These are phyloP conservation scores for Irena cyanogastra DNA, from an alignment of 2,113 vertebrate genomes.

Conservation along the genomic window DNA sequence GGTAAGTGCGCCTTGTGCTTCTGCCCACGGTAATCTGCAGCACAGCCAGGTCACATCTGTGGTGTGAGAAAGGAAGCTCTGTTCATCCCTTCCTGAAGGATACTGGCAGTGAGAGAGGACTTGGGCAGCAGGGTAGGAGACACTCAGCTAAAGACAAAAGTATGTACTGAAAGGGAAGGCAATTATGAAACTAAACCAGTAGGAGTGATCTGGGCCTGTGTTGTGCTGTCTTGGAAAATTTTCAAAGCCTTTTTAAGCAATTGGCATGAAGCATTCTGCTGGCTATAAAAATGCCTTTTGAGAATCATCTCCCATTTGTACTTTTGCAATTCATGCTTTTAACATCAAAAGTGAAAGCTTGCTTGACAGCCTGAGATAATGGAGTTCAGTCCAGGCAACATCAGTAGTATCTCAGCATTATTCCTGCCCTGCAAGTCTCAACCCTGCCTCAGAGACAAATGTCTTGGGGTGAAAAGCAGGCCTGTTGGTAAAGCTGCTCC, in stretches of 20 bases:
- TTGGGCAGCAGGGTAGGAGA: background rate
- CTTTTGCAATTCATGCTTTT: slow-evolving; percentile 4
- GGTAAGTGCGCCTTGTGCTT: background rate
- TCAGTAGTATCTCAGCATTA: background rate
- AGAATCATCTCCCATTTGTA: slow-evolving; percentile 32
- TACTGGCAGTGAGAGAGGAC: background rate
- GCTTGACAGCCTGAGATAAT: background rate
- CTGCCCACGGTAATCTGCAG: accelerated
- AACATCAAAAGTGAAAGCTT: background rate
- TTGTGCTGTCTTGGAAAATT: slow-evolving; percentile 28
- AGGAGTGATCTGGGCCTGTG: background rate
- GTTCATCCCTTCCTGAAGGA: background rate
- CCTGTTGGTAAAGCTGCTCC: background rate
- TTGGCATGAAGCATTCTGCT: slow-evolving; percentile 9
- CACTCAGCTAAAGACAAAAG: background rate
- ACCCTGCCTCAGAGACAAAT: background rate
- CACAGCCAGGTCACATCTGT: accelerated
- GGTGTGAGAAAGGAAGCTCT: background rate
- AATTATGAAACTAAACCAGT: background rate
- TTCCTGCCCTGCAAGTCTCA: background rate
- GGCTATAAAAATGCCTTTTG: slow-evolving; percentile 11
- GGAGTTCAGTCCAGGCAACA: background rate
- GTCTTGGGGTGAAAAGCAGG: background rate
- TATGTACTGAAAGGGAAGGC: slow-evolving; percentile 3
- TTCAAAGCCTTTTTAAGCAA: slow-evolving; percentile 49